Conservation (phyloP, 2,888 invertebrate species). For the Mythimna pallens region DNA sequence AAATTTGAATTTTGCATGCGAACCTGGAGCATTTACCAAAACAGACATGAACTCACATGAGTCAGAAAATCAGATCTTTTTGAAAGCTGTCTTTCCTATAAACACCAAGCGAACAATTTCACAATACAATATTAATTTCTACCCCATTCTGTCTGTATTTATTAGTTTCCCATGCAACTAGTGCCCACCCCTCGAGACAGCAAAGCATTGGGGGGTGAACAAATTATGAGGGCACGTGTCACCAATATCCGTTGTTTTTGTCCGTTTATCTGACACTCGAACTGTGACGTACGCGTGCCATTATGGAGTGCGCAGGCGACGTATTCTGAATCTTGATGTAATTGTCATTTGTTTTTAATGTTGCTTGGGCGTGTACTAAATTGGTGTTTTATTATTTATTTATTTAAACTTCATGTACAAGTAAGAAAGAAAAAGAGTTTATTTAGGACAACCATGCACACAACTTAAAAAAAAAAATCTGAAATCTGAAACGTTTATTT, state of each 20-base stretch:
- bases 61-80: neutral
- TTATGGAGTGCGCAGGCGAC: constrained; percentile 28
- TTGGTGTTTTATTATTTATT: too few relatives aligned
- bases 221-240: constrained; percentile 79
- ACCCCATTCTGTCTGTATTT: constrained; percentile 30
- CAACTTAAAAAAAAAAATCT: too few relatives aligned
- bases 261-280: constrained; percentile 75
- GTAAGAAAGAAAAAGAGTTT: too few relatives aligned
- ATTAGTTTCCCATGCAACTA: constrained; percentile 62
- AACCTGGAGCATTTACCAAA: too few relatives aligned
- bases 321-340: constrained; percentile 40
- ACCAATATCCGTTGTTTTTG: constrained; percentile 77
- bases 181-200: constrained; percentile 53
- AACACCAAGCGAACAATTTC: neutral
- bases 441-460: too few relatives aligned
- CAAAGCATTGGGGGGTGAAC: constrained; percentile 61
- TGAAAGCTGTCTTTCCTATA: neutral
- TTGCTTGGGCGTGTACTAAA: constrained; percentile 5
- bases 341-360: constrained; percentile 24
- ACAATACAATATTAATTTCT: constrained; percentile 34
- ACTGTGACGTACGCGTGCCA: constrained; percentile 56
- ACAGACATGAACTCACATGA: too few relatives aligned
- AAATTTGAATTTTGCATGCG: too few relatives aligned
- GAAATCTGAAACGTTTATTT: too few relatives aligned
- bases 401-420: too few relatives aligned